Evolutionary conservation across 1,140 invertebrate species (phyloP).

Genomic region (Mactra quadrangularis): DNA sequence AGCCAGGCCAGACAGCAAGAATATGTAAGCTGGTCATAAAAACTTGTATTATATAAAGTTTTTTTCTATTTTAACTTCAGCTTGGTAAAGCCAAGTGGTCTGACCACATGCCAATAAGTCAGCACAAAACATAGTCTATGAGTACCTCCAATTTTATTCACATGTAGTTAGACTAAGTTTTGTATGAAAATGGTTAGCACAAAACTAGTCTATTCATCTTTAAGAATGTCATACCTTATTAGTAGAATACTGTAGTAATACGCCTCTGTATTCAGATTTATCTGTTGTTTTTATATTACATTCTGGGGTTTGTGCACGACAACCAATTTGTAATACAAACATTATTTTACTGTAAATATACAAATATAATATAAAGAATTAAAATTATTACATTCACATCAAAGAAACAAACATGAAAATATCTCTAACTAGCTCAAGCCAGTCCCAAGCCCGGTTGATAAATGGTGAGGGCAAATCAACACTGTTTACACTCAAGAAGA

Average conservation of each 20-base stretch:
- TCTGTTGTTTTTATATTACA: slow-evolving; percentile 81
- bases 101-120: neutral
- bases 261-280: slow-evolving; percentile 77
- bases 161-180: neutral
- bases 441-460: too few species aligned
- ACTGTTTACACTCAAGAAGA: too few species aligned
- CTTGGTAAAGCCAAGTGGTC: neutral
- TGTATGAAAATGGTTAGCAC: too few species aligned
- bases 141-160: neutral
- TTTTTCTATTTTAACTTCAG: neutral
- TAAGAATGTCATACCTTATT: slow-evolving; percentile 82
- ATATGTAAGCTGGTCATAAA: too few species aligned
- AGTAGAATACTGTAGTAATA: slow-evolving; percentile 83
- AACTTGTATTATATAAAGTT: too few species aligned
- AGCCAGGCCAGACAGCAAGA: too few species aligned
- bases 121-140: neutral
- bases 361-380: too few species aligned
- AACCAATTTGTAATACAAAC: slow-evolving; percentile 85
- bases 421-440: too few species aligned
- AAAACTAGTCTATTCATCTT: too few species aligned
- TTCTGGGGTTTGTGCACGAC: slow-evolving; percentile 80
- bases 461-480: too few species aligned
- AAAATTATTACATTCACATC: too few species aligned
- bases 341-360: slow-evolving; percentile 82
- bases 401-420: too few species aligned